Percentiles rank a stretch among this genome's conserved stretches.
Evolutionary conservation across 2,797 vertebrate species (phyloP).

Genomic region (Anniella stebbinsi): DNA sequence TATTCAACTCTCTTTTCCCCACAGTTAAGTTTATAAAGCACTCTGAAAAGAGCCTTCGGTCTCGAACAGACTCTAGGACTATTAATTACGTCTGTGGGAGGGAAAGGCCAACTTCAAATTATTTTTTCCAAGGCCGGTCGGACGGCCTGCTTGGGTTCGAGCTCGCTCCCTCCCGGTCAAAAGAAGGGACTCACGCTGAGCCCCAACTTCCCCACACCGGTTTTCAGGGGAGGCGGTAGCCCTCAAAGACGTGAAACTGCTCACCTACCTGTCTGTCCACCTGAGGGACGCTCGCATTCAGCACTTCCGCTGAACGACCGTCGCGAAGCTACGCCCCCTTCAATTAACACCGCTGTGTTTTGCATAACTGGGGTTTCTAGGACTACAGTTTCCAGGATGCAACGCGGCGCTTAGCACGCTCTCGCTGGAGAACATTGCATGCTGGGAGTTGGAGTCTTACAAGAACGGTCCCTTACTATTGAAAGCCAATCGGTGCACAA

Average conservation of each 20-base stretch:
- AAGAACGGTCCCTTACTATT: neutral
- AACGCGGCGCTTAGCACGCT: accelerated
- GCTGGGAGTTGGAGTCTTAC: neutral
- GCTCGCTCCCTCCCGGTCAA: neutral
- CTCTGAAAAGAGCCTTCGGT: neutral
- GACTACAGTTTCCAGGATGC: conserved; percentile 63
- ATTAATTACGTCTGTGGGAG: neutral
- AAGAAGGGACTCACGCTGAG: neutral
- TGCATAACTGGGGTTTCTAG: too few relatives aligned
- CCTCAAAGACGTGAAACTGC: accelerated
- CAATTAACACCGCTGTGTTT: too few relatives aligned
- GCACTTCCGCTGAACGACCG: neutral
- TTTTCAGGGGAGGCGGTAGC: too few relatives aligned
- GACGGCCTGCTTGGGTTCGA: accelerated
- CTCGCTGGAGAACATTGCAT: neutral
- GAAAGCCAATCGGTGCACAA: neutral
- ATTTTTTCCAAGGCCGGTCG: neutral
- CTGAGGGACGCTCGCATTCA: neutral
- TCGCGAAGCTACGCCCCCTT: neutral
- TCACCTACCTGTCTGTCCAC: neutral
- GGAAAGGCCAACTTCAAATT: neutral
- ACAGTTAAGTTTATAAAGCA: too few relatives aligned
- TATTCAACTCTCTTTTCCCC: neutral
- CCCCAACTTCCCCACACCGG: neutral
- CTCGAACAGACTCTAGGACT: neutral